Conservation (phyloP, 64 coral and sea anemone genomes). For the Porites australiensis region DNA sequence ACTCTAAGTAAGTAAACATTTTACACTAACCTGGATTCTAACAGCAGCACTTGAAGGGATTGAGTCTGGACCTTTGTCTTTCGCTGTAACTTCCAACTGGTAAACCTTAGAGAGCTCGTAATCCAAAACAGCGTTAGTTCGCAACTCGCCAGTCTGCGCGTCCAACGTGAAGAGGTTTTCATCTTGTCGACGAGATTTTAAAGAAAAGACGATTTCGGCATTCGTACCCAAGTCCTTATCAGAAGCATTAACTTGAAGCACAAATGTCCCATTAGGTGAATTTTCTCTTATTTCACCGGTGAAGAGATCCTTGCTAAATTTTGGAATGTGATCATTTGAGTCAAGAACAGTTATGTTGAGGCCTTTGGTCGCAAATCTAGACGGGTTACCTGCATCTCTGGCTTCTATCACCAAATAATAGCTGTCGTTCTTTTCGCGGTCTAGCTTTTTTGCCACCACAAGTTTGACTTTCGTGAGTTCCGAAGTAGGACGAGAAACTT, state of each 20-base stretch:
- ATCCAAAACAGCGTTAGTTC: constrained; percentile 75
- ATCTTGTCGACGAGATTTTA: constrained; percentile 53
- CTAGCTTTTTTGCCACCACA: constrained; percentile 30
- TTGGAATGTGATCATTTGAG: constrained; percentile 88
- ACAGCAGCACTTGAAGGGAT: constrained; percentile 67
- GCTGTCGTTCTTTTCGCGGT: constrained; percentile 63
- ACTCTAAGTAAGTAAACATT: background rate
- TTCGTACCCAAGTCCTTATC: constrained; percentile 90
- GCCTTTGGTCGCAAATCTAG: constrained; percentile 54
- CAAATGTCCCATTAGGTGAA: constrained; percentile 59
- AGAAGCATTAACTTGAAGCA: constrained; percentile 68
- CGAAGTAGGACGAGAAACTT: background rate
- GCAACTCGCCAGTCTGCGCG: constrained; percentile 63
- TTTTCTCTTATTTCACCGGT: constrained; percentile 76
- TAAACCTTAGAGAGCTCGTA: constrained; percentile 56
- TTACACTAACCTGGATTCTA: constrained; percentile 76
- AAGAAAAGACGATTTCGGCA: constrained; percentile 61
- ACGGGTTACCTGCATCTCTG: constrained; percentile 50
- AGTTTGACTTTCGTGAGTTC: constrained; percentile 48
- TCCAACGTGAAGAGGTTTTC: constrained; percentile 74
- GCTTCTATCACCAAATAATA: constrained; percentile 59
- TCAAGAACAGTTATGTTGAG: constrained; percentile 82
- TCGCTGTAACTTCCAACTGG: constrained; percentile 63
- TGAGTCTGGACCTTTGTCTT: constrained; percentile 81
- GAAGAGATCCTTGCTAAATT: constrained; percentile 78